Conservation (phyloP, 2,888 invertebrate genomes). For the Tiliacea aurago region DNA sequence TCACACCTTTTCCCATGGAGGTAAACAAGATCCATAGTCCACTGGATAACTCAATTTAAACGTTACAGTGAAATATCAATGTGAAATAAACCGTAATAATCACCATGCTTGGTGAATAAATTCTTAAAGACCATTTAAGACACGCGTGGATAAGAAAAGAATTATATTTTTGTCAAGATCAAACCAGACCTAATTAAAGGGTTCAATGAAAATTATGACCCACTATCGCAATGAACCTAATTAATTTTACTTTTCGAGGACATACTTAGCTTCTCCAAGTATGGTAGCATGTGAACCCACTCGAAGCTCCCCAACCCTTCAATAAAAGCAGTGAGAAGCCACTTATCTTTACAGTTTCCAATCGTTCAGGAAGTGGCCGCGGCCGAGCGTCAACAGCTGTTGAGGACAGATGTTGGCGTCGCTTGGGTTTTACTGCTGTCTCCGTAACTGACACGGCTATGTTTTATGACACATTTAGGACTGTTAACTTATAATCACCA, state of each 20-base stretch:
- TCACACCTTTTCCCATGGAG: background rate
- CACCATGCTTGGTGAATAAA: background rate
- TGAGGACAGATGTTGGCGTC: constrained; percentile 64
- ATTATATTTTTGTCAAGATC: background rate
- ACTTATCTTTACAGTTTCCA: constrained; percentile 24
- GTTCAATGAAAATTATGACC: background rate
- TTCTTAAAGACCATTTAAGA: background rate
- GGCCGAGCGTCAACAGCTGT: constrained; percentile 41
- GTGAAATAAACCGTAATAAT: background rate
- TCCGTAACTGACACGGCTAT: constrained; percentile 51
- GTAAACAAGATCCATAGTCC: background rate
- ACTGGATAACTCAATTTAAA: background rate
- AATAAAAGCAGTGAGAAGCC: constrained; percentile 16
- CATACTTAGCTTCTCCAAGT: background rate
- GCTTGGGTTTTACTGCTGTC: constrained; percentile 71
- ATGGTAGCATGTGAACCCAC: background rate
- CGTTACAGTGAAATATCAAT: background rate
- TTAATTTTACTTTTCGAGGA: background rate
- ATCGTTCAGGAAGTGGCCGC: constrained; percentile 37
- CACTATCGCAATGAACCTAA: background rate
- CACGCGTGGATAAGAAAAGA: background rate
- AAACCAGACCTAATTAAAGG: background rate
- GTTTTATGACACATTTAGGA: background rate
- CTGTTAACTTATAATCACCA: too few species aligned
- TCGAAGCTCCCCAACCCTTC: constrained; percentile 15